Evolutionary conservation across 2,888 invertebrate genomes (phyloP).

Genomic region (Tenthredo livida): DNA sequence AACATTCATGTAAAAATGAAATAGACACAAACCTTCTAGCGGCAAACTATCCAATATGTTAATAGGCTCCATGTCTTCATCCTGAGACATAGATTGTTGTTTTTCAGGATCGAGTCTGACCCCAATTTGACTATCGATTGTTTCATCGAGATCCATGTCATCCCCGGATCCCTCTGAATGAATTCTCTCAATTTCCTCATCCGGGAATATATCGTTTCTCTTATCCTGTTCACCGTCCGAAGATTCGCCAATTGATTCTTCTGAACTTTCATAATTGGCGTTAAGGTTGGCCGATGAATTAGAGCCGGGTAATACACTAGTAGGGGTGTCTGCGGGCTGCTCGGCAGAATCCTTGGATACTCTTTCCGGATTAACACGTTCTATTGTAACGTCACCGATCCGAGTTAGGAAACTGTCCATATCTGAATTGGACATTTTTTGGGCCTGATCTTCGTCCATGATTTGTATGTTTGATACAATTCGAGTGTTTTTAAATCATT

Average conservation of each 20-base stretch:
- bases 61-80: slow-evolving; percentile 74
- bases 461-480: background rate
- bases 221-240: slow-evolving; percentile 72
- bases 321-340: slow-evolving; percentile 54
- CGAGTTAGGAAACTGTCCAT: slow-evolving; percentile 81
- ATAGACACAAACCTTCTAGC: slow-evolving; percentile 67
- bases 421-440: slow-evolving; percentile 73
- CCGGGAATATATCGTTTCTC: slow-evolving; percentile 63
- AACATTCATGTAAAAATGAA: slow-evolving; percentile 6
- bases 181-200: slow-evolving; percentile 73
- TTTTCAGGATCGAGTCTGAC: slow-evolving; percentile 72
- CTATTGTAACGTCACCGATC: slow-evolving; percentile 83
- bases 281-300: slow-evolving; percentile 58
- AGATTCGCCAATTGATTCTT: slow-evolving; percentile 78
- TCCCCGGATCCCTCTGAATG: slow-evolving; percentile 75
- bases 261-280: slow-evolving; percentile 72
- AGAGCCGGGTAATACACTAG: slow-evolving; percentile 72
- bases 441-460: slow-evolving; percentile 49
- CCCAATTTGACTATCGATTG: slow-evolving; percentile 76
- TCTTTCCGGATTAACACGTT: slow-evolving; percentile 77
- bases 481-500: background rate
- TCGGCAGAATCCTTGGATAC: slow-evolving; percentile 66
- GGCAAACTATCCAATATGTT: slow-evolving; percentile 76
- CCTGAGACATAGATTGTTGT: slow-evolving; percentile 65
- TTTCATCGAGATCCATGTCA: slow-evolving; percentile 76